Base-by-base conservation (phyloP, 92 coral and sea anemone species). In the Pocillopora grandis region DNA sequence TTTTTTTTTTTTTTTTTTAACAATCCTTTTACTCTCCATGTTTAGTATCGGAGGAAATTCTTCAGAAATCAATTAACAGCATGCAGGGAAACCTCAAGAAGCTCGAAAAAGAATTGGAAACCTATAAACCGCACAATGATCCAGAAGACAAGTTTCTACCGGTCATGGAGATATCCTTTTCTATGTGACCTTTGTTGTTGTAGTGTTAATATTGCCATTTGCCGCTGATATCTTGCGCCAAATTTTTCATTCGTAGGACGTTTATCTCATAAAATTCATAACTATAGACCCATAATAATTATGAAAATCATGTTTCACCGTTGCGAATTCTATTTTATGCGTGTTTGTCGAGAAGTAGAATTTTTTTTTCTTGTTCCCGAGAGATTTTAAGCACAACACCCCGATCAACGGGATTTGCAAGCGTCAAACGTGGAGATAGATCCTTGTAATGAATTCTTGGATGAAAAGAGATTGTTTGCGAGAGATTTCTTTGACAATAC, bases 31-130 rank as follows among this genome's bases (percentile, higher is more conserved):
- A 16, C 7, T 35, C 16, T 19, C 58, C 37, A 7, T 62, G n/a
- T 74, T 15, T 90, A 96, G 98, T 96, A 13, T 96, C 98, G 31
- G 98, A 96, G 58, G 98, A 96, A 58, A 74, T 96, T 64, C 90
- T 96, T 0, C 93, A 92, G 65, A 96, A 96, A 80, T 91, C 98
- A 16, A 94, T 93, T 33, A 92, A 80, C 84, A 69, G 81, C 72
- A 96, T 96, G 96, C 96, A 94, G 61, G 87, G 83, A 20, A 91
- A 88, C 76, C 89, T 96, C 64, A 90, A 90, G 74, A 96, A 96
- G 89, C 84, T 96, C 37, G 98, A 92, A 27, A 90, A 90, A 66
- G 96, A 94, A 85, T 85, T 96, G 67, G 95, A 94, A 20, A 81
- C 65, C 2, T 90, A 85, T 57, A 85, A 78, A 35, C 90, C 91